A percentile compares a stretch with the other conserved stretches of the same genome.
These are phyloP conservation scores for Camarhynchus parvulus DNA, from an alignment of 2,113 vertebrate species.

Conservation along the genomic window DNA sequence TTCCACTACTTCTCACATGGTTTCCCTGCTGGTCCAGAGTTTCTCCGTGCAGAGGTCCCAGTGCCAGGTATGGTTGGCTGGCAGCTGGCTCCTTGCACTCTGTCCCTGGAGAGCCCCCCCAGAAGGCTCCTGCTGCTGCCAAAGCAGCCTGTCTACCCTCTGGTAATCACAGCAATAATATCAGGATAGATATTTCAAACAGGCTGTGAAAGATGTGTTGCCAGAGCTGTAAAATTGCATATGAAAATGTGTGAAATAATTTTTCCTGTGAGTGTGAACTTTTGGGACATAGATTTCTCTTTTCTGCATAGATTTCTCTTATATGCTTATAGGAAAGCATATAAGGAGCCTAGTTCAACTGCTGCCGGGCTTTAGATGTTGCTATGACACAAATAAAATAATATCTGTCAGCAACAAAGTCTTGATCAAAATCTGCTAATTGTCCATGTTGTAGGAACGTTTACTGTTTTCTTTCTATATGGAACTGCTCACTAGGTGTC, in stretches of 20 bases:
- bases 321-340: neutral
- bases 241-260: neutral
- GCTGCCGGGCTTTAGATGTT: neutral
- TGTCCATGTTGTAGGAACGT: neutral
- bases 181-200: neutral
- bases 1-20: accelerated
- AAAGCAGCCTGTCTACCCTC: accelerated
- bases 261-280: neutral
- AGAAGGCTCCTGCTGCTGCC: neutral
- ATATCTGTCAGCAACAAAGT: neutral
- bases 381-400: neutral
- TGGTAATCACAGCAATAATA: neutral
- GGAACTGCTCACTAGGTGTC: conserved; percentile 59
- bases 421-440: neutral
- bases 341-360: neutral
- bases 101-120: accelerated
- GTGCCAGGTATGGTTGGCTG: neutral
- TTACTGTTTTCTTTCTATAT: neutral
- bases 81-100: neutral
- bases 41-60: neutral
- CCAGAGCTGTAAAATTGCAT: neutral
- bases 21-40: neutral
- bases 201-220: neutral
- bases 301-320: neutral
- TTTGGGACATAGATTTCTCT: neutral